A percentile compares a stretch with the other conserved stretches of the same genome.
Conservation (phyloP, 2,888 invertebrate species). For the Pachymerium ferrugineum region DNA sequence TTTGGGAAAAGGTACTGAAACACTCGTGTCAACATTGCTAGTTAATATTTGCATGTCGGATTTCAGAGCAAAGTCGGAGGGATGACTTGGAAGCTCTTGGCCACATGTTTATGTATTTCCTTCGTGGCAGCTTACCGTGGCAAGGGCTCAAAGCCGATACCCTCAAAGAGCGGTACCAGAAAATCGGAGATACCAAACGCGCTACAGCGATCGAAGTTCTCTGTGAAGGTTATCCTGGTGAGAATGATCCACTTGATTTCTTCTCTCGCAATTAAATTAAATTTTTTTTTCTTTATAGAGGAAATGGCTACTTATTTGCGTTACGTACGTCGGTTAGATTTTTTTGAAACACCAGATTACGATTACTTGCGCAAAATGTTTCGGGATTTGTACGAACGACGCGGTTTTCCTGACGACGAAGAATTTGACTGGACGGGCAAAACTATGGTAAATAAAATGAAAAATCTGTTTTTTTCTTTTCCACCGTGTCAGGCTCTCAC, state of each 20-base stretch:
- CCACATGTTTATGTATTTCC: constrained; percentile 99
- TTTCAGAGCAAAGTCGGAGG: constrained; percentile 92
- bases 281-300: constrained; percentile 63
- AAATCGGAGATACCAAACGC: constrained; percentile 99
- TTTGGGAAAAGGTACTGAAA: constrained; percentile 80
- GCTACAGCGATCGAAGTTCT: constrained; percentile 94
- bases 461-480: neutral
- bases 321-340: constrained; percentile 93
- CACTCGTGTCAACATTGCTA: neutral
- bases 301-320: constrained; percentile 97
- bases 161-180: constrained; percentile 98
- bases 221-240: constrained; percentile 63
- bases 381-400: constrained; percentile 79
- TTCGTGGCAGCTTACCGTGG: constrained; percentile 98
- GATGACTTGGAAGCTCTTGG: constrained; percentile 99
- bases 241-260: too few relatives aligned
- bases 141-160: constrained; percentile 99
- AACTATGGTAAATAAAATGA: constrained; percentile 51
- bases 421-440: constrained; percentile 96
- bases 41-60: constrained; percentile 30
- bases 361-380: constrained; percentile 95
- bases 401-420: constrained; percentile 69
- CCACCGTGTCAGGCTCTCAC: neutral
- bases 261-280: neutral
- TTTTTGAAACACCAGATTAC: constrained; percentile 99